Evolutionary conservation across 2,888 invertebrate genomes (phyloP), one percentile per base, ranked within the genome.

Genomic region (Diaphora mendica): DNA sequence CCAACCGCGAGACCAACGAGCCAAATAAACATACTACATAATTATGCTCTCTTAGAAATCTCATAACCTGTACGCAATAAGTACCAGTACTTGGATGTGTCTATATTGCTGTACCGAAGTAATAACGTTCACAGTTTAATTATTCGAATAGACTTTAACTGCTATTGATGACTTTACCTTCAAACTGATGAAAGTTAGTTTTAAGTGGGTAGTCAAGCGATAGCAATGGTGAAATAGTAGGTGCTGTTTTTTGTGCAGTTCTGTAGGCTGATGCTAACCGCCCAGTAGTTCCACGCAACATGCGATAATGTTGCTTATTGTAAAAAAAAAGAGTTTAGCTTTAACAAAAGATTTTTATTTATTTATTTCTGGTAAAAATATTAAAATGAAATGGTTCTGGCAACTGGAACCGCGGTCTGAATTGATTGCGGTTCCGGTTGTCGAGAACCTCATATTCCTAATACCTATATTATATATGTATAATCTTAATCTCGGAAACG

Each of bases 21-120:
- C n/a, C n/a, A n/a, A n/a, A 59, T 26, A 59, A 15, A 13, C 13
- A 26, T 7, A 1, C 13, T 64, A 64, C 35, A 35, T 35, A n/a
- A n/a, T n/a, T n/a, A 64, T 35, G 35, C 30, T 26, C 23, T 51
- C 4, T 4, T n/a, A 59, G 3, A 26, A 26, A 39, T 55, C 35
- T 39, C 13, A 26, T 64, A 62, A 70, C 15, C 20, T 70, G 30
- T 69, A 69, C 20, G 0, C 2, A 59, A n/a, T 9, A 9, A 42
- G 30, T 62, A 20, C 35, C 35, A 20, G 62, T 30, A 20, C 23
- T 42, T 33, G 48, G 23, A 39, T 76, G 79, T 76, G 77, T 79
- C 77, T 77, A 75, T 75, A 77, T 62, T 73, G 68, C 51, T 64
- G 9, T 64, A 55, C 64, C 35, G 51, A 72, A 33, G 68, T 51